Conservation (phyloP, 2,888 invertebrate genomes). For the Proisotoma minuta region DNA sequence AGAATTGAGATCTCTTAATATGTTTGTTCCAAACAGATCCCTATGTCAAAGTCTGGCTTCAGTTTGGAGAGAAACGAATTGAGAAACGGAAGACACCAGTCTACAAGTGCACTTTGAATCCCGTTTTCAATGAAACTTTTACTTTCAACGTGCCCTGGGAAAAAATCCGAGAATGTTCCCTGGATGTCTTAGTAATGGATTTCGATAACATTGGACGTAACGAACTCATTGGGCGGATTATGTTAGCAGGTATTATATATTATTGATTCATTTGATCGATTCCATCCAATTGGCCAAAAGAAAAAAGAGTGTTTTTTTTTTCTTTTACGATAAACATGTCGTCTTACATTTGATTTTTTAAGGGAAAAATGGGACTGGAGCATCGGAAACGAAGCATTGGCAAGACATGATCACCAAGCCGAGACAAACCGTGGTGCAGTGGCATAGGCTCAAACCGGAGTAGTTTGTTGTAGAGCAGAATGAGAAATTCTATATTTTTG, state of each 20-base stretch:
- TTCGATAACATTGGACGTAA: slow-evolving; percentile 93
- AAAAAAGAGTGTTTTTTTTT: background rate
- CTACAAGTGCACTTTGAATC: slow-evolving; percentile 84
- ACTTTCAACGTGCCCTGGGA: slow-evolving; percentile 96
- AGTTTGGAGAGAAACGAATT: slow-evolving; percentile 88
- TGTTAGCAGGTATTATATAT: slow-evolving; percentile 80
- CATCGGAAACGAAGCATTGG: slow-evolving; percentile 95
- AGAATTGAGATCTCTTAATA: background rate
- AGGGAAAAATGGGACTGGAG: slow-evolving; percentile 91
- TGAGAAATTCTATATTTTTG: slow-evolving; percentile 41
- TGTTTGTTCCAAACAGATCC: slow-evolving; percentile 65
- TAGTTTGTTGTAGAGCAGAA: background rate
- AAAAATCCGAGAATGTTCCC: slow-evolving; percentile 87
- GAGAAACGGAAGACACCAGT: slow-evolving; percentile 94
- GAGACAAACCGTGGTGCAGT: slow-evolving; percentile 89
- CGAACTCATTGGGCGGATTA: slow-evolving; percentile 85
- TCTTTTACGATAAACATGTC: background rate
- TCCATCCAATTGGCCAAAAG: background rate
- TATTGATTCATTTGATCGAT: background rate
- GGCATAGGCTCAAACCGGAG: slow-evolving; percentile 80
- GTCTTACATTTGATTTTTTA: slow-evolving; percentile 38
- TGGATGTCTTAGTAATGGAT: slow-evolving; percentile 94
- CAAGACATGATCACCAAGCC: slow-evolving; percentile 98
- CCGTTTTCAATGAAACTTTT: slow-evolving; percentile 89
- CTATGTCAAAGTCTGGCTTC: slow-evolving; percentile 96